Percentiles rank a stretch among this genome's conserved stretches.
These are phyloP conservation scores for Valencia hispanica DNA, from an alignment of 2,797 vertebrate species.

Conservation along the genomic window DNA sequence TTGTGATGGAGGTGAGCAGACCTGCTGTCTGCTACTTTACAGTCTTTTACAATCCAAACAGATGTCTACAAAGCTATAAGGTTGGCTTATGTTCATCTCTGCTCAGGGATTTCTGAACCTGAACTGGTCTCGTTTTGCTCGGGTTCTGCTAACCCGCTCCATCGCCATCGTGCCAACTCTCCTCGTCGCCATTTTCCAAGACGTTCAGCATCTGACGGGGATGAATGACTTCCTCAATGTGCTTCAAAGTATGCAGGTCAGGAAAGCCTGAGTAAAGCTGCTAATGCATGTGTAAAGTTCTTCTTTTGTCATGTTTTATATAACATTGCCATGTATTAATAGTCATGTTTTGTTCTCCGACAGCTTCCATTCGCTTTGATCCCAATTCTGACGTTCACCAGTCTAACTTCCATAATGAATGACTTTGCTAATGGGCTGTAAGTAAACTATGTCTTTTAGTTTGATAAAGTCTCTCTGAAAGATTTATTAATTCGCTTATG, in stretches of 20 bases:
- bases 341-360: constrained; percentile 24
- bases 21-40: neutral
- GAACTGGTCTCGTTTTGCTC: constrained; percentile 91
- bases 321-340: constrained; percentile 4
- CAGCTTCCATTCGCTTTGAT: constrained; percentile 96
- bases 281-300: neutral
- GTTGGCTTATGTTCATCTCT: constrained; percentile 1
- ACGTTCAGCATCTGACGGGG: constrained; percentile 89
- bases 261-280: constrained; percentile 15
- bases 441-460: constrained; percentile 66
- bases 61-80: neutral
- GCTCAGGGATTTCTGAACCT: constrained; percentile 92
- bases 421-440: constrained; percentile 93
- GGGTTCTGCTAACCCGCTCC: constrained; percentile 92
- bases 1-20: constrained; percentile 93
- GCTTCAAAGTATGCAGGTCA: constrained; percentile 95
- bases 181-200: constrained; percentile 92
- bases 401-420: constrained; percentile 88
- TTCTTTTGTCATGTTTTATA: neutral
- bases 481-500: too few species aligned
- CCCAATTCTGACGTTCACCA: constrained; percentile 94
- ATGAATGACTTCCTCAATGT: constrained; percentile 99
- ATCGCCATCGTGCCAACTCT: constrained; percentile 93
- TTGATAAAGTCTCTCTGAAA: neutral
- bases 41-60: neutral